phyloP scores from a whole-genome alignment of 2,888 invertebrate species.

The Dicranocentrus wangi region DNA sequence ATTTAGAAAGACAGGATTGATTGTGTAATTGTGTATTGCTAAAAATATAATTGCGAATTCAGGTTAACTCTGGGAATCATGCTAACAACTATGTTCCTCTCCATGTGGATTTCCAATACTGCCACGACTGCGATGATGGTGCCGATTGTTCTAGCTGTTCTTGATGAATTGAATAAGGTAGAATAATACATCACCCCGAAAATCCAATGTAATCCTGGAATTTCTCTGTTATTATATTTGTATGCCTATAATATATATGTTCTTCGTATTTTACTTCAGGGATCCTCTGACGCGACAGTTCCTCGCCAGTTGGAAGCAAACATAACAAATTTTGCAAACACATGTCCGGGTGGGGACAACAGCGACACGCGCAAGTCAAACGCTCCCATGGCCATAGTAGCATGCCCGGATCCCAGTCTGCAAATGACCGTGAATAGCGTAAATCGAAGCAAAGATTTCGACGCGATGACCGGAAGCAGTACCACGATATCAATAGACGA shows the following conservation, averaged over 20 bases:
- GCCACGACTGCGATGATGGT: conserved; percentile 72
- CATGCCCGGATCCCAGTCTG: conserved; percentile 28
- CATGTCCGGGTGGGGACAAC: neutral
- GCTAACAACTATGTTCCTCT: conserved; percentile 80
- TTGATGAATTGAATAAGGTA: conserved; percentile 78
- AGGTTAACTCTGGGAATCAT: conserved; percentile 89
- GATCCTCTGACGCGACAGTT: no score
- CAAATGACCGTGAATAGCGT: conserved; percentile 54
- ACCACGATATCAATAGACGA: conserved; percentile 56
- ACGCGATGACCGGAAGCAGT: conserved; percentile 46
- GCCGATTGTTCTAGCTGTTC: conserved; percentile 69
- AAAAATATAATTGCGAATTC: neutral
- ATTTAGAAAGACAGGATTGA: no score
- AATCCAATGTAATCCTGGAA: no score
- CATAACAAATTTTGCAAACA: conserved; percentile 19
- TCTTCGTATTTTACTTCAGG: conserved; percentile 10
- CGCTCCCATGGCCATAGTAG: conserved; percentile 16
- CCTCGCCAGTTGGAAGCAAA: conserved; percentile 46
- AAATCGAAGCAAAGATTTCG: conserved; percentile 55
- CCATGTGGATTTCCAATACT: conserved; percentile 97
- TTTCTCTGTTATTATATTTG: no score
- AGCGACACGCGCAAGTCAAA: conserved; percentile 14
- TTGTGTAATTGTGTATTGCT: no score
- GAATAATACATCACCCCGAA: neutral
- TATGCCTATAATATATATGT: no score